A percentile compares a stretch with the other conserved stretches of the same genome.
These are phyloP conservation scores for Theodoxus fluviatilis DNA, from an alignment of 2,888 invertebrate genomes.

Conservation along the genomic window DNA sequence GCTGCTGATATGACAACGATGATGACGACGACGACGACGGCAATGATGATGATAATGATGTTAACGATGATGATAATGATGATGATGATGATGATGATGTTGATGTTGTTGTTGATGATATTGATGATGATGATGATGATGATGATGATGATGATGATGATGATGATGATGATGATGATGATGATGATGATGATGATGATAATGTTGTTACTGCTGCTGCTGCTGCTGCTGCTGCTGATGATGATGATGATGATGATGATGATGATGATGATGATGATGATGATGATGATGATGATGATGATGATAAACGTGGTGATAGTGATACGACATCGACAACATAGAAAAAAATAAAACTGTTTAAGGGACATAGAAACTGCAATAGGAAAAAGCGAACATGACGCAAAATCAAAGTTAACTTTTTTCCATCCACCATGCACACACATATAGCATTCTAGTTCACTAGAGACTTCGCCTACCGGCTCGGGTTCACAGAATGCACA, in stretches of 20 bases:
- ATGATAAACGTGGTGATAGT: background rate
- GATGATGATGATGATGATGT: conserved; percentile 3
- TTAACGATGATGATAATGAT: background rate
- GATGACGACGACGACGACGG: background rate
- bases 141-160: background rate
- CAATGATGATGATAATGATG: background rate
- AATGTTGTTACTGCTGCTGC: background rate
- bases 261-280: conserved; percentile 1
- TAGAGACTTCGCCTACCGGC: too few relatives aligned
- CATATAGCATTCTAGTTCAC: too few relatives aligned
- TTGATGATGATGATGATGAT: background rate
- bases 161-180: conserved; percentile 14
- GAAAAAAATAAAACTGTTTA: too few relatives aligned
- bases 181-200: background rate
- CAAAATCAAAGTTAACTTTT: too few relatives aligned
- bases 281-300: background rate
- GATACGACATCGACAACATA: too few relatives aligned
- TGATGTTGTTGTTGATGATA: background rate
- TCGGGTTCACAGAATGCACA: too few relatives aligned
- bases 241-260: too few relatives aligned
- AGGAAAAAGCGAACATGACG: too few relatives aligned
- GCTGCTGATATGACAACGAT: background rate
- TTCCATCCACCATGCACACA: too few relatives aligned
- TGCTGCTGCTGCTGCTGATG: too few relatives aligned
- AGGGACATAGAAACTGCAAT: too few relatives aligned